Evolutionary conservation across 2,797 vertebrate species (phyloP), one percentile per base, ranked within the genome.

Genomic region (Buphagus erythrorhynchus): DNA sequence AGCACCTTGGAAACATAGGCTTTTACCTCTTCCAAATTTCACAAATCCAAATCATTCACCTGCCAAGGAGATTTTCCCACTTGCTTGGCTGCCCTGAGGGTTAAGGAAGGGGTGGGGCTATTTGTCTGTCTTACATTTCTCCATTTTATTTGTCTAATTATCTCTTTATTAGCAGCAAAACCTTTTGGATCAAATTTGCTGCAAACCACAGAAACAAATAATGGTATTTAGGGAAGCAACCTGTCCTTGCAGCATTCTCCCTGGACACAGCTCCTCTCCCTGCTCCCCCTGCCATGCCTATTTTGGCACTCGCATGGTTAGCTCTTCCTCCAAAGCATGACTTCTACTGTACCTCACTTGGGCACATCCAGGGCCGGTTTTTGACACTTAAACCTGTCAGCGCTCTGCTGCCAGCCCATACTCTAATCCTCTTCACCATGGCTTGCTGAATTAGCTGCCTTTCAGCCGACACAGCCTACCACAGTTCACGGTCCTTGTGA

Each of bases 301-400:
- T 45, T 89, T 75, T 69, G 84, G 78, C 89, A 92, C 48, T 38
- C 33, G 28, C 48, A 40, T 19, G 40, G 57, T 86, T 54, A 91
- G 54, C 36, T 63, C 68, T 69, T 58, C 78, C 71, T 93, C 91
- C 94, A 33, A 25, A 93, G 68, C 81, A 8, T n/a, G 43, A 61
- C 52, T 88, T 88, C 68, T 65, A 29, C 75, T 58, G 31, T 19
- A 86, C 71, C 36, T 68, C 0, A 0, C 68, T 29, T 4, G 0
- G 84, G 65, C 90, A 92, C 90, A 92, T 78, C 86, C 91, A 58
- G 17, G 66, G 35, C 75, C 93, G 72, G 3, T 29, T 92, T 91
- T 45, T 96, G 92, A 91, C 95, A 95, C 75, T 43, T 69, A 59
- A 92, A 52, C 58, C 59, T 4, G 0, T 28, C 71, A 58, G 54